phyloP scores from a whole-genome alignment of 2,888 invertebrate species.

The Thelaira solivaga region DNA sequence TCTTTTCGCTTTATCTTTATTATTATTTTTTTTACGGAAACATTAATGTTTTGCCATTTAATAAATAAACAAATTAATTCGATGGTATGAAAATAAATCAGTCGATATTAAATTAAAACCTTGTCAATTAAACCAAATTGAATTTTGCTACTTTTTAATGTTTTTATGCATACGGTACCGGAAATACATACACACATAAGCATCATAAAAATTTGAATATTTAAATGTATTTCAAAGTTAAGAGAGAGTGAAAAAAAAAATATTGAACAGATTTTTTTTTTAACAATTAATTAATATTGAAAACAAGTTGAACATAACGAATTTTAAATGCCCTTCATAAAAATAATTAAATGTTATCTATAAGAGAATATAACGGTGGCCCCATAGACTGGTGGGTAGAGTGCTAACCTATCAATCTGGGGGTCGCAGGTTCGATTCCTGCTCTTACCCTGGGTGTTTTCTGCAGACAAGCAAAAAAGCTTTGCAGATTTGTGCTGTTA shows the following conservation, averaged over 20 bases:
- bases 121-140: slow-evolving; percentile 38
- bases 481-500: too few relatives aligned
- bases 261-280: not conserved
- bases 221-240: not conserved
- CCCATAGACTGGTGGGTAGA: too few relatives aligned
- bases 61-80: slow-evolving; percentile 3
- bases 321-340: too few relatives aligned
- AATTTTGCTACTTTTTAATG: slow-evolving; percentile 6
- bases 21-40: not conserved
- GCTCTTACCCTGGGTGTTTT: too few relatives aligned
- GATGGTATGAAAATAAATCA: slow-evolving; percentile 33
- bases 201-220: not conserved
- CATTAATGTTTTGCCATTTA: not conserved
- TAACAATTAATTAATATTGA: not conserved
- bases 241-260: not conserved
- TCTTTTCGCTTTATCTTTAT: not conserved
- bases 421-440: too few relatives aligned
- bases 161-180: not conserved
- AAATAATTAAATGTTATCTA: too few relatives aligned
- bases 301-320: too few relatives aligned
- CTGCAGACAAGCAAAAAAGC: too few relatives aligned
- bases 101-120: slow-evolving; percentile 37
- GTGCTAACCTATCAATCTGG: too few relatives aligned
- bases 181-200: not conserved
- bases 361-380: too few relatives aligned